These are phyloP conservation scores for Gymnopithys bicolor DNA, from an alignment of 2,797 vertebrate species.

Conservation along the genomic window DNA sequence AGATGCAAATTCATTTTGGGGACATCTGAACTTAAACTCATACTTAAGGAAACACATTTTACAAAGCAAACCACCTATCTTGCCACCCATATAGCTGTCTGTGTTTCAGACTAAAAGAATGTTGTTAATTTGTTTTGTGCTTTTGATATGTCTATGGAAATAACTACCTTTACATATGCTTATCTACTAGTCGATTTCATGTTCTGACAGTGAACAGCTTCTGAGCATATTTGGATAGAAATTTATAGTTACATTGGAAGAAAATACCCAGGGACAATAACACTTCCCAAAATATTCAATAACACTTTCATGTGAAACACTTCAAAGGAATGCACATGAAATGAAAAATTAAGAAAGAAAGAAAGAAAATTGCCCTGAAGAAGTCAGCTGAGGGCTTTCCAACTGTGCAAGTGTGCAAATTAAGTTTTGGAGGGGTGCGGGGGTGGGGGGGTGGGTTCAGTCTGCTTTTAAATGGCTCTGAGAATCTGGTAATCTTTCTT, in stretches of 20 bases:
- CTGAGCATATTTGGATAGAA: conserved; percentile 47
- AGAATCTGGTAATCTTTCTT: background rate
- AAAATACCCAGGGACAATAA: conserved; percentile 54
- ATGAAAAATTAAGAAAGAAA: background rate
- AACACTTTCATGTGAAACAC: conserved; percentile 42
- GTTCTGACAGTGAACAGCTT: conserved; percentile 58
- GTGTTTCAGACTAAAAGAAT: conserved; percentile 54
- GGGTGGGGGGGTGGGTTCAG: background rate
- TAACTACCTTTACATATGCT: conserved; percentile 49
- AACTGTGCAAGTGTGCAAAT: conserved; percentile 10
- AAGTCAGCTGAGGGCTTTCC: conserved; percentile 43
- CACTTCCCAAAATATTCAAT: conserved; percentile 35
- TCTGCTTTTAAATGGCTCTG: conserved; percentile 14
- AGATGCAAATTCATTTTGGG: background rate
- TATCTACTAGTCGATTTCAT: conserved; percentile 48
- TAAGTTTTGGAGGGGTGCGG: background rate
- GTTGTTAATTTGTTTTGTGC: conserved; percentile 40
- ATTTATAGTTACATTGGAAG: conserved; percentile 47
- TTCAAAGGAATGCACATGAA: conserved; percentile 56
- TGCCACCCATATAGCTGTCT: conserved; percentile 54
- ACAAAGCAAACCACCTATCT: background rate
- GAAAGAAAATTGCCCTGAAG: conserved; percentile 20
- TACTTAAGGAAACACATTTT: background rate
- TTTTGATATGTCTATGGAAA: conserved; percentile 64
- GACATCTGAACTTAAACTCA: conserved; percentile 26